Evolutionary conservation across 1,140 invertebrate species (phyloP).

Genomic region (Pachyrhynchus sulphureomaculatus): DNA sequence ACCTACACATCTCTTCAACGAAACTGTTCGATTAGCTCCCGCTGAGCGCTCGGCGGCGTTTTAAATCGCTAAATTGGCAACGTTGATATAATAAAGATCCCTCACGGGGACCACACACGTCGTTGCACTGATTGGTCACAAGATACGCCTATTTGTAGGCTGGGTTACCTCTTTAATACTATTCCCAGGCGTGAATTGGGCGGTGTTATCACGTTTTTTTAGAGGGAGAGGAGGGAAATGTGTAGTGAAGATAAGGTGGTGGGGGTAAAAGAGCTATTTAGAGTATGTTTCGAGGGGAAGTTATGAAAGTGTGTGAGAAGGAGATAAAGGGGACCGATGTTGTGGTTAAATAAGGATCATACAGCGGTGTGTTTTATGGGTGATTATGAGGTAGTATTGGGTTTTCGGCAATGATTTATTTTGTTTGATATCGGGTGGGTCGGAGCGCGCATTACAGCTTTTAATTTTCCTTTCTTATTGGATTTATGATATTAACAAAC

Average conservation of each 20-base stretch:
- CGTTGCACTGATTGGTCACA: conserved; percentile 20
- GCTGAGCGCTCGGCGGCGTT: conserved; percentile 14
- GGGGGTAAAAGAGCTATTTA: background rate
- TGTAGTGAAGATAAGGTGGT: background rate
- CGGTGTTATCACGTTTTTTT: background rate
- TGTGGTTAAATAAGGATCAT: conserved; percentile 24
- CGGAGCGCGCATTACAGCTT: conserved; percentile 8
- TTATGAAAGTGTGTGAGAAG: conserved; percentile 5
- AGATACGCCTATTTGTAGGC: background rate
- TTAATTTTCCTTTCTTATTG: conserved; percentile 18
- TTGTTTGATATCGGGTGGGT: conserved; percentile 22
- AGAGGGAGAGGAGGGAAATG: background rate
- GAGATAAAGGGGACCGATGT: conserved; percentile 20
- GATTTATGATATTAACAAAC: background rate
- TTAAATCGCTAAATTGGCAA: conserved; percentile 28
- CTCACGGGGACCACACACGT: conserved; percentile 28
- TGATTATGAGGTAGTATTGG: conserved; percentile 24
- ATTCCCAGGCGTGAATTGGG: conserved; percentile 1
- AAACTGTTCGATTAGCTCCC: conserved; percentile 22
- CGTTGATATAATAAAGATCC: conserved; percentile 26
- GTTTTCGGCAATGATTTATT: conserved; percentile 23
- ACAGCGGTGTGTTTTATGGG: conserved; percentile 20
- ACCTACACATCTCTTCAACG: conserved; percentile 7
- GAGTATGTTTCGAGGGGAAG: conserved; percentile 11
- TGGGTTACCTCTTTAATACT: background rate